Evolutionary conservation across 2,113 vertebrate genomes (phyloP).

Genomic region (Rhinolophus ferrumequinum): DNA sequence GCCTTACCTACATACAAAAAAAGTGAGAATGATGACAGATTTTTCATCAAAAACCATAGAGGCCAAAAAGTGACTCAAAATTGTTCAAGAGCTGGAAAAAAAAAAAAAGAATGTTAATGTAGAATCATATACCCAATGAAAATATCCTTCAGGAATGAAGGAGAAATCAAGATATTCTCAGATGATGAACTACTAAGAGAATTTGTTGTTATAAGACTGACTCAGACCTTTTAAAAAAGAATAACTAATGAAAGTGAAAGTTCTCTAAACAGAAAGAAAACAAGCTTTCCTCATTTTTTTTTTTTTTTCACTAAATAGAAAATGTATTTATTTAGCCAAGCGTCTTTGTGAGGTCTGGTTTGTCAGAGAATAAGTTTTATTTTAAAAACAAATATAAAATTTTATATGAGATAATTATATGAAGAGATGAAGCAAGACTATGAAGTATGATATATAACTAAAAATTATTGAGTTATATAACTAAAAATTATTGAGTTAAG

Average conservation of each 20-base stretch:
- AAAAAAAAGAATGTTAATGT: background rate
- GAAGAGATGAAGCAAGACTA: background rate
- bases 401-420: constrained; percentile 3
- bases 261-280: background rate
- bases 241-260: background rate
- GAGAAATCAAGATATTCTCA: background rate
- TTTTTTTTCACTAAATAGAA: background rate
- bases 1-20: too few relatives aligned
- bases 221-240: background rate
- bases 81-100: background rate
- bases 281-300: background rate
- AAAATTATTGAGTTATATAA: background rate
- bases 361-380: constrained; percentile 42
- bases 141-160: background rate
- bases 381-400: constrained; percentile 48
- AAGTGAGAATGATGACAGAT: background rate
- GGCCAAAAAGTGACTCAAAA: background rate
- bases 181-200: background rate
- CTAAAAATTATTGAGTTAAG: background rate
- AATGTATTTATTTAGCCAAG: constrained; percentile 42
- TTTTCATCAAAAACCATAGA: background rate
- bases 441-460: background rate
- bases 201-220: background rate
- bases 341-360: constrained; percentile 16
- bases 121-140: background rate